Evolutionary conservation across 2,888 invertebrate genomes (phyloP).

Genomic region (Callyntrura sp.): DNA sequence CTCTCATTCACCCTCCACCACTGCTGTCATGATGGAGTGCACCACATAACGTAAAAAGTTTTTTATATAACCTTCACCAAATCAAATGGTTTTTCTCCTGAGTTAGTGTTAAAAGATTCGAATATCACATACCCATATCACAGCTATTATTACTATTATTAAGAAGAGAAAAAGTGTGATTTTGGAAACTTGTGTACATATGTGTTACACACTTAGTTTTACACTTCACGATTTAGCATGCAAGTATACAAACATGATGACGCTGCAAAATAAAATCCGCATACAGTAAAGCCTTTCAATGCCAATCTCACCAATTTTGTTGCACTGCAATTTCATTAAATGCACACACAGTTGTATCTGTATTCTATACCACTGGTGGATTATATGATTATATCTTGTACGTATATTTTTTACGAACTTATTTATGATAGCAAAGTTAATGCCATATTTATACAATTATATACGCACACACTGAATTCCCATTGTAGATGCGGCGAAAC

Average conservation of each 20-base stretch:
- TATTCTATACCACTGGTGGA: not conserved
- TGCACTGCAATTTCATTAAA: not conserved
- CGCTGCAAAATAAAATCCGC: conserved; percentile 3
- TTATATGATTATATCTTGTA: not conserved
- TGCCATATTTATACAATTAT: not conserved
- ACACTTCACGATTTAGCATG: not conserved
- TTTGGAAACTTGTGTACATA: conserved; percentile 35
- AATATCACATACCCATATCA: conserved; percentile 20
- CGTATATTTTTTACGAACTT: not conserved
- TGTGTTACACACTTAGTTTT: not conserved
- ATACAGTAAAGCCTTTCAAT: conserved; percentile 13
- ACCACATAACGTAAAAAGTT: not conserved
- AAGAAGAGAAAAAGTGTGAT: conserved; percentile 33
- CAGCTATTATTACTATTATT: not conserved
- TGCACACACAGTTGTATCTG: not conserved
- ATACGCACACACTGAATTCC: too few species aligned
- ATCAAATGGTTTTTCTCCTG: conserved; percentile 13
- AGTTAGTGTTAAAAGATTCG: not conserved
- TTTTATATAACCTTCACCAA: conserved; percentile 42
- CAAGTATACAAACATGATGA: not conserved
- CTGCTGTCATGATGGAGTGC: not conserved
- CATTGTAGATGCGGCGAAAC: too few species aligned
- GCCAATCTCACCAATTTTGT: not conserved
- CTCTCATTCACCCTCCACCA: not conserved
- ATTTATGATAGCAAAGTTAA: too few species aligned